Conservation (phyloP, 2,113 vertebrate species). For the Mesembrinibis cayennensis region DNA sequence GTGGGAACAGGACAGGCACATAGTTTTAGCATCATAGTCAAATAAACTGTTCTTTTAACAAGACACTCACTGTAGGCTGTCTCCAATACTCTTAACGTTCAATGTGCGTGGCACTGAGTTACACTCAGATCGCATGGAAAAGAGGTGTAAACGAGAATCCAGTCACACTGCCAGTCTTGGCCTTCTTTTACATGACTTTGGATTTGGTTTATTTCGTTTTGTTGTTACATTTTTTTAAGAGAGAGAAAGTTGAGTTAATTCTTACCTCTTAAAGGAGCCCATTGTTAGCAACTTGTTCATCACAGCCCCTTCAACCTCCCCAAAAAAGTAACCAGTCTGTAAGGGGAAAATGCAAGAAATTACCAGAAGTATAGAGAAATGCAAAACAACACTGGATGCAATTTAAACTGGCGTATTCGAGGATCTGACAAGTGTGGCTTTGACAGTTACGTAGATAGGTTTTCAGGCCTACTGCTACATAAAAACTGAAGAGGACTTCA, state of each 20-base stretch:
- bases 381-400: background rate
- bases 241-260: background rate
- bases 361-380: conserved; percentile 1
- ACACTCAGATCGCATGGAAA: background rate
- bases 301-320: conserved; percentile 94
- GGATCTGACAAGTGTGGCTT: conserved; percentile 49
- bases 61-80: background rate
- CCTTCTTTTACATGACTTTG: background rate
- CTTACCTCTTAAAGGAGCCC: conserved; percentile 98
- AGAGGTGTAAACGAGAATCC: background rate
- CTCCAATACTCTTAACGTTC: background rate
- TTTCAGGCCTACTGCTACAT: conserved; percentile 14
- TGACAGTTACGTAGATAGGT: conserved; percentile 51
- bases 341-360: conserved; percentile 52
- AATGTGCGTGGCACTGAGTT: background rate
- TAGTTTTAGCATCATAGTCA: background rate
- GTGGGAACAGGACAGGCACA: background rate
- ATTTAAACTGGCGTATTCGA: conserved; percentile 53
- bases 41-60: conserved; percentile 3
- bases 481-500: conserved; percentile 16
- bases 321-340: conserved; percentile 96
- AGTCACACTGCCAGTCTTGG: background rate
- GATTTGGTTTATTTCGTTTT: conserved; percentile 27
- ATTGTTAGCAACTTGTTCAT: conserved; percentile 97
- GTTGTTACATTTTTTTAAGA: background rate